A percentile compares a stretch with the other conserved stretches of the same genome.
Evolutionary conservation across 64 coral and sea anemone species (phyloP).

Genomic region (Cladopsammia gracilis): DNA sequence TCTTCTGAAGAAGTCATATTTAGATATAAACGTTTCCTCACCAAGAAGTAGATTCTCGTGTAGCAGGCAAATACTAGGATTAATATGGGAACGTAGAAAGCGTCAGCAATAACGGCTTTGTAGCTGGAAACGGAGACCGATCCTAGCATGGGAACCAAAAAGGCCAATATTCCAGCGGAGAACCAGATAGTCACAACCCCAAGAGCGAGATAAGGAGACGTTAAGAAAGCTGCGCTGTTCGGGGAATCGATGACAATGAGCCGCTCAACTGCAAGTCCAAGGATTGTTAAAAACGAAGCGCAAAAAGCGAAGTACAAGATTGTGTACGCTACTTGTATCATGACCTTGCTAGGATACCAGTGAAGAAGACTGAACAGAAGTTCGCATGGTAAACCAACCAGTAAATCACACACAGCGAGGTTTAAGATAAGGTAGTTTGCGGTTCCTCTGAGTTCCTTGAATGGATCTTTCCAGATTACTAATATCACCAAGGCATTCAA

Average conservation of each 20-base stretch:
- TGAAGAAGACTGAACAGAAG: slow-evolving; percentile 52
- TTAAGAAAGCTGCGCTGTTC: background rate
- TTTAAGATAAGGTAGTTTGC: slow-evolving; percentile 79
- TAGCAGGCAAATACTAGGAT: slow-evolving; percentile 24
- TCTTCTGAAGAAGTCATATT: background rate
- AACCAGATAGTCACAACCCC: slow-evolving; percentile 28
- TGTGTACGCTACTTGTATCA: slow-evolving; percentile 11
- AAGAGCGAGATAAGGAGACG: background rate
- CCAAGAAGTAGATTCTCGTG: slow-evolving; percentile 29
- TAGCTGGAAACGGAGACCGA: background rate
- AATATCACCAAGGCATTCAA: slow-evolving; percentile 71
- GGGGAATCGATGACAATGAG: slow-evolving; percentile 17
- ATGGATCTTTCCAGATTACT: slow-evolving; percentile 75
- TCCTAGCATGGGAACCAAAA: background rate
- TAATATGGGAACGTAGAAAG: background rate
- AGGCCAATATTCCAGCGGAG: background rate
- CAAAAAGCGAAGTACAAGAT: slow-evolving; percentile 31
- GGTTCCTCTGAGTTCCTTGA: slow-evolving; percentile 79
- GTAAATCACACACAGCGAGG: slow-evolving; percentile 74
- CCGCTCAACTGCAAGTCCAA: slow-evolving; percentile 59
- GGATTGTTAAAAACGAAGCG: slow-evolving; percentile 69
- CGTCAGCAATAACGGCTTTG: background rate
- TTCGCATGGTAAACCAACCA: slow-evolving; percentile 75
- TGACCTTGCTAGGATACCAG: slow-evolving; percentile 23
- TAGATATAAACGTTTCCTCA: background rate